Base-by-base conservation (phyloP, 92 coral and sea anemone species). In the Virgularia gustaviana region DNA sequence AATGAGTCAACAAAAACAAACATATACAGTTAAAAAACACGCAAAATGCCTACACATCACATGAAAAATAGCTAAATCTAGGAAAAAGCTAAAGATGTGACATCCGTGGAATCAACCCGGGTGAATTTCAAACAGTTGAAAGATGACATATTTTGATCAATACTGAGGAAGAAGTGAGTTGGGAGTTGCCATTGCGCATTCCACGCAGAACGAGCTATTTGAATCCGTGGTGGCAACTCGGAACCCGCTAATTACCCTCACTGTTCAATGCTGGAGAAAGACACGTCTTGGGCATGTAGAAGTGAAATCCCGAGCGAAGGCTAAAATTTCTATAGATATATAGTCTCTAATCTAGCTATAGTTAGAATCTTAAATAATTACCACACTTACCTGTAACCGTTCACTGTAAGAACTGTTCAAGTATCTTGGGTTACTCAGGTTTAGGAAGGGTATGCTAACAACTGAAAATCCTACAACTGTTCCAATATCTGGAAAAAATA, bases 391-490 rank as follows among this genome's bases (percentile, higher is more conserved):
- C 94, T 92, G 94, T 91, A 92, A 85, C 70, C 90, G 70, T 34
- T 86, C 84, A 35, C 89, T 83, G 77, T 92, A 89, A 9, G 90
- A 36, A 55, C 83, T 87, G 74, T 76, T 80, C 10, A 79, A 56
- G 36, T 86, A 79, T 66, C 89, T 71, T 30, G 90, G 84, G 83
- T 88, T 88, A 0, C 64, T 32, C 31, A 67, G 37, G 57, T 73
- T 83, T 16, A 94, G 84, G 63, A 94, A 94, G 11, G 99, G 99
- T n/a, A 91, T 75, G 49, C 99, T 94, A 71, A 94, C 99, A 25
- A 89, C 96, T 24, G 79, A 65, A 68, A 89, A 94, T 2, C 99
- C 99, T 25, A 92, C 96, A 11, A 75, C 62, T n/a, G 96, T 87
- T 51, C 96, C 99, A 15, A 94, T 43, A 78, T 94, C 99, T 94